Evolutionary conservation across 2,113 vertebrate genomes (phyloP).

Genomic region (Cheilinus undulatus): DNA sequence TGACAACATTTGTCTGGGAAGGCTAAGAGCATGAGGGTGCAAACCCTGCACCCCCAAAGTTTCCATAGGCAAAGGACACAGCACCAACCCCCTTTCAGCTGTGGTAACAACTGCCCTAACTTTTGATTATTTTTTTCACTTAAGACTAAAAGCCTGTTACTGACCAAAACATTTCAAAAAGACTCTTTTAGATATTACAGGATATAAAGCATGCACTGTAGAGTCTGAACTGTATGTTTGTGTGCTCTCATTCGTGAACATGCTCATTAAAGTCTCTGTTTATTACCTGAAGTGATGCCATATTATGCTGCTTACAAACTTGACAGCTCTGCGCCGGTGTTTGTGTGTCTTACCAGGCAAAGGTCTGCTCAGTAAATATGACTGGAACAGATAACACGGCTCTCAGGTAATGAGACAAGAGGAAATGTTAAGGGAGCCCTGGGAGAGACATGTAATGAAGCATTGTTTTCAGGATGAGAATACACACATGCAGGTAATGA

Average conservation of each 20-base stretch:
- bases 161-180: no score
- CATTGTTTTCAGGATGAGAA: conserved; percentile 56
- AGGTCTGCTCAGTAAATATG: conserved; percentile 70
- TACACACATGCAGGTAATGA: conserved; percentile 67
- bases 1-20: no score
- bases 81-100: no score
- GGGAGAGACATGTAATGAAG: conserved; percentile 62
- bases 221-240: not conserved
- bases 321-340: not conserved
- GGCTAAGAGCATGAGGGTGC: no score
- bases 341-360: conserved; percentile 33
- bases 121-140: no score
- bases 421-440: conserved; percentile 60
- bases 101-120: no score
- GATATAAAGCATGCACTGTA: no score
- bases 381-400: conserved; percentile 61
- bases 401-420: conserved; percentile 65
- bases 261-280: conserved; percentile 19
- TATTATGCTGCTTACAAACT: not conserved
- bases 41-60: no score
- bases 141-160: no score
- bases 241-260: not conserved
- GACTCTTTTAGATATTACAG: not conserved
- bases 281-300: conserved; percentile 2
- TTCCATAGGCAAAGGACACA: no score